These are phyloP conservation scores for Nineta flava DNA, from an alignment of 2,888 invertebrate genomes.

Conservation along the genomic window DNA sequence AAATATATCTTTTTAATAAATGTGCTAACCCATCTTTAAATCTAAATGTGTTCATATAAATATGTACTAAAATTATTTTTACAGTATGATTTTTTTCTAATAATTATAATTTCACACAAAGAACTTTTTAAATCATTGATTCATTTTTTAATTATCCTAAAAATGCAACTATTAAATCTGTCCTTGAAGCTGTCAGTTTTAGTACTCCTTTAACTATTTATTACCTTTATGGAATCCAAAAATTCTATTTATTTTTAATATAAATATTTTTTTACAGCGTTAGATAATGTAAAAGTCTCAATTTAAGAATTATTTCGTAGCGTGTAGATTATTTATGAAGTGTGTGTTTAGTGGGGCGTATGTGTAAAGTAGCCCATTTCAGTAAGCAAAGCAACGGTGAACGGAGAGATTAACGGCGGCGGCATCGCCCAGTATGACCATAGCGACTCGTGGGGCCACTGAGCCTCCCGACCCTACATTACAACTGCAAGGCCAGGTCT, in stretches of 20 bases:
- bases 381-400: background rate
- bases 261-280: background rate
- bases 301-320: background rate
- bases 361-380: background rate
- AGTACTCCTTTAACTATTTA: no score
- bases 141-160: no score
- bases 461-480: constrained; percentile 40
- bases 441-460: constrained; percentile 44
- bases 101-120: no score
- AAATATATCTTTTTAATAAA: no score
- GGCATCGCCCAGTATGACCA: constrained; percentile 35
- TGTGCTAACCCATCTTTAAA: no score
- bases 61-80: no score
- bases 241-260: background rate
- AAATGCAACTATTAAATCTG: no score
- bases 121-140: no score
- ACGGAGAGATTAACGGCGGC: constrained; percentile 7
- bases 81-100: no score
- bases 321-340: background rate
- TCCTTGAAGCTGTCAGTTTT: no score
- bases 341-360: background rate
- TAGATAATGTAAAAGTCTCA: background rate
- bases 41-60: no score
- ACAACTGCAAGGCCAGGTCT: constrained; percentile 20
- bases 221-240: no score